Conservation (phyloP, 2,113 vertebrate species). For the Indicator maculatus region DNA sequence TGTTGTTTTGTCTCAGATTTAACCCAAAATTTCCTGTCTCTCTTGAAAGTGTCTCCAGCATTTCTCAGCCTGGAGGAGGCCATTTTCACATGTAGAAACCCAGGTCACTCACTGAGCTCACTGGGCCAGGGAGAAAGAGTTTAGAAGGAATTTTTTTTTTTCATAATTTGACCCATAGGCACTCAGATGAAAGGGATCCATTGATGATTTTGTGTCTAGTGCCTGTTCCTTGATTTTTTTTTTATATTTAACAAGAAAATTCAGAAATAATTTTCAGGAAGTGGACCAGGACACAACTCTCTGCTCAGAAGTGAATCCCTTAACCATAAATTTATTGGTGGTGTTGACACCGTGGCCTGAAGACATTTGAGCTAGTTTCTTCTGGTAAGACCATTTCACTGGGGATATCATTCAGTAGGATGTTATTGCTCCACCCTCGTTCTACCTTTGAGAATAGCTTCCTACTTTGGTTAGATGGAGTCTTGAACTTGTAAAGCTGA, state of each 20-base stretch:
- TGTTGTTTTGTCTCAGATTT: neutral
- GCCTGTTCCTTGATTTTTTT: neutral
- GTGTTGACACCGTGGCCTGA: neutral
- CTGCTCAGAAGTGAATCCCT: neutral
- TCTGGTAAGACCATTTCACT: accelerated
- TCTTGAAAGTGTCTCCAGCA: neutral
- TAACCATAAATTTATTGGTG: neutral
- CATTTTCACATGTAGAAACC: accelerated
- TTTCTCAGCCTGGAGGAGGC: neutral
- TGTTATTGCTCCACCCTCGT: neutral
- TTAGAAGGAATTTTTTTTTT: neutral
- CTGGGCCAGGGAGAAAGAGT: neutral
- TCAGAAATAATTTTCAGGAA: neutral
- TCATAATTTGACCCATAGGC: neutral
- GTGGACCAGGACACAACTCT: neutral
- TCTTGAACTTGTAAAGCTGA: neutral
- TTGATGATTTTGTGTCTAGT: neutral
- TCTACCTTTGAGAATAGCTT: neutral
- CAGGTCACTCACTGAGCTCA: neutral
- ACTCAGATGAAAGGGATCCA: neutral
- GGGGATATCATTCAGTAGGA: neutral
- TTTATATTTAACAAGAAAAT: neutral
- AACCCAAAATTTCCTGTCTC: neutral
- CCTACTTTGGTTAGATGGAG: neutral
- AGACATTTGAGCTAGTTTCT: neutral